These are phyloP conservation scores for Trachops cirrhosus DNA, from an alignment of 2,797 vertebrate genomes.

Conservation along the genomic window DNA sequence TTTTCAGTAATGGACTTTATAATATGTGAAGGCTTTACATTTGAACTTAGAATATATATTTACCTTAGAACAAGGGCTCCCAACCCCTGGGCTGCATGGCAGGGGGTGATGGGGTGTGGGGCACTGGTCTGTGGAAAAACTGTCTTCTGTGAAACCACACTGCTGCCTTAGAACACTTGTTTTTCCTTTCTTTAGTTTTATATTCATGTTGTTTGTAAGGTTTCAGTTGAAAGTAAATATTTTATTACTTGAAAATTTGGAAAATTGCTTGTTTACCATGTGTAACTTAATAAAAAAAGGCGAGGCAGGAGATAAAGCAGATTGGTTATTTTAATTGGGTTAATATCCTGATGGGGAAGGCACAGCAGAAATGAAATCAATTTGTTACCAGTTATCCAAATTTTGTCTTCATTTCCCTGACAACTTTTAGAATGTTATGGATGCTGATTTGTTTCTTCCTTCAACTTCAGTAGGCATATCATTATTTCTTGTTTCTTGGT, in stretches of 20 bases:
- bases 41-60: not conserved
- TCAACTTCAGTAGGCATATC: not conserved
- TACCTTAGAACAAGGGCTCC: not conserved
- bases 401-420: not conserved
- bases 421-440: not conserved
- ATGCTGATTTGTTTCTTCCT: not conserved
- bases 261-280: not conserved
- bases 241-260: not conserved
- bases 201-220: not conserved
- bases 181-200: not conserved
- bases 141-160: no score
- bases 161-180: no score
- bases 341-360: not conserved
- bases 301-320: not conserved
- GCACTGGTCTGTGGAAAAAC: no score
- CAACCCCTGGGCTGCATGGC: no score
- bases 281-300: not conserved
- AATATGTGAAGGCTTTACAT: not conserved
- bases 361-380: not conserved
- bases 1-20: not conserved
- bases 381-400: not conserved
- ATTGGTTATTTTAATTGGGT: not conserved
- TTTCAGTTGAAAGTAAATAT: not conserved
- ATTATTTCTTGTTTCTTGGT: not conserved
- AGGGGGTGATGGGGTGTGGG: no score